phyloP scores from a whole-genome alignment of 2,113 vertebrate genomes.

The Cranoglanis bouderius region DNA sequence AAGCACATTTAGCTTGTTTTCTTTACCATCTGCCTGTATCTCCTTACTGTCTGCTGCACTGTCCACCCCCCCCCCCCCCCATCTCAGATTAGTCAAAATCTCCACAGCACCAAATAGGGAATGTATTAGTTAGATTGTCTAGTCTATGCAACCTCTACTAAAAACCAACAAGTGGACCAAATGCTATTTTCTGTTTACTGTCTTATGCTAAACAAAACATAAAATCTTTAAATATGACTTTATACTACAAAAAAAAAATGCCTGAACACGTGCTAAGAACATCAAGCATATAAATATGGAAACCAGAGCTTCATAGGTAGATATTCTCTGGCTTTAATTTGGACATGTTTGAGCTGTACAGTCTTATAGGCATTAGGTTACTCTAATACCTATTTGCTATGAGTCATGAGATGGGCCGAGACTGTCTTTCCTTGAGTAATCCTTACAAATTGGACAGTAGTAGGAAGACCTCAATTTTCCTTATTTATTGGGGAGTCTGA shows the following conservation, averaged over 20 bases:
- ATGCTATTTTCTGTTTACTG: neutral
- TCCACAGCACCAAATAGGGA: neutral
- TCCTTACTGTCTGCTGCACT: neutral
- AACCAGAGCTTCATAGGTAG: neutral
- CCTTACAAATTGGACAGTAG: conserved; percentile 43
- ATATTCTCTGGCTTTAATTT: neutral
- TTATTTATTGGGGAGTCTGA: conserved; percentile 32
- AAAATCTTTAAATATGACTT: neutral
- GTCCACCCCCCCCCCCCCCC: too few species aligned
- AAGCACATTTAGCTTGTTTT: neutral
- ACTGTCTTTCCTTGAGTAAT: conserved; percentile 32
- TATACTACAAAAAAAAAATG: neutral
- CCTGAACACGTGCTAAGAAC: neutral
- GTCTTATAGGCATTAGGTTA: conserved; percentile 30
- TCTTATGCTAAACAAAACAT: neutral
- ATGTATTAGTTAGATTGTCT: neutral
- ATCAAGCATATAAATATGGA: conserved; percentile 18
- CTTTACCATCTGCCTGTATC: neutral
- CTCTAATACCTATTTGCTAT: conserved; percentile 12
- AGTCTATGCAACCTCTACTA: too few species aligned
- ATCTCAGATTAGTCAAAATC: neutral
- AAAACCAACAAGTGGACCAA: neutral
- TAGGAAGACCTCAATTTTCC: conserved; percentile 12
- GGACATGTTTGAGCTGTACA: conserved; percentile 13
- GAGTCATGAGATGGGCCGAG: conserved; percentile 25